Base-by-base conservation (phyloP, 2,888 invertebrate genomes). In the Erannis defoliaria region DNA sequence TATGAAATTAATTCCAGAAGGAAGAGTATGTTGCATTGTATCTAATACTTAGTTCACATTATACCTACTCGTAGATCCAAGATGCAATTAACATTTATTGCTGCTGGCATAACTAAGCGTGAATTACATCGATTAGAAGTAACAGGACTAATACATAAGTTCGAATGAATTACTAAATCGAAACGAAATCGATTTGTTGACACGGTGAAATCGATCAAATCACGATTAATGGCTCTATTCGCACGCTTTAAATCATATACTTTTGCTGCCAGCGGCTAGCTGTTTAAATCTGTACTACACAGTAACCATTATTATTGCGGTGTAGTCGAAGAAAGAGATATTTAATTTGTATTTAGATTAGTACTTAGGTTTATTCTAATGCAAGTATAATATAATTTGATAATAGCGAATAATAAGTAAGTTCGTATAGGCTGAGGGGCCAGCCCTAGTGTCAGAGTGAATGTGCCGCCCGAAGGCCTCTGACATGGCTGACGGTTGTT, bases 211-310 rank as follows among this genome's bases (percentile, higher is more conserved):
- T 55, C 54, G 58, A 51, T 45, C 51, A 26, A 18, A 29, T 38
- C 4, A 12, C 37, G 53, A 59, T 59, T 59, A 46, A 55, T 49
- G 29, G 51, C 16, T 51, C 19, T 53, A 51, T 58, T 58, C 46
- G 51, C 58, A 58, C 51, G 31, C 31, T 43, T 23, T 51, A 58
- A 51, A 58, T 53, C 51, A 42, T 50, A 33, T 43, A 35, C 26
- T n/a, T 43, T 26, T 18, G 12, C 19, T 12, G 57, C 50, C 37
- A 26, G 29, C 35, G 57, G 57, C 50, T 42, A 50, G 2, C 46
- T 46, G 46, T 46, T 6, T 46, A 33, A 31, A 31, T 43, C 14
- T 29, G 23, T 37, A 50, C 14, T 31, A 42, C 16, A 49, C 16
- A 5, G n/a, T 14, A 49, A 21, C 10, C 14, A n/a, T 5, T 37